Base-by-base conservation (phyloP, 1,140 invertebrate species). In the Sinonovacula constricta region DNA sequence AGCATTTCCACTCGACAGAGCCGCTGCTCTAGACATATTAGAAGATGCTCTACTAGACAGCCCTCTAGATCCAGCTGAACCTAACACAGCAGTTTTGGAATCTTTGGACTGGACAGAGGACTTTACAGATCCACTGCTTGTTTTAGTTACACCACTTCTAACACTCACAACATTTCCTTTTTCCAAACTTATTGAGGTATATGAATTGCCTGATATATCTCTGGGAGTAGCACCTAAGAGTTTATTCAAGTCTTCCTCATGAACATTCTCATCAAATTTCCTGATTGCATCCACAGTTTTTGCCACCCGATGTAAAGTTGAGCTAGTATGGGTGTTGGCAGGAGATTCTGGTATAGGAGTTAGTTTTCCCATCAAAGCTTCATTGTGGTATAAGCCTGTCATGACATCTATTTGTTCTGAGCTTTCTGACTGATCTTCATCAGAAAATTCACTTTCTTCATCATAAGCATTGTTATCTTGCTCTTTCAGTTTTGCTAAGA, bases 271-370 rank as follows among this genome's bases (percentile, higher is more conserved):
- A 59, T 86, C 84, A 87, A 89, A 88, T 3, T 82, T 77, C 39
- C 81, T 39, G 15, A 88, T 85, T 49, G 86, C 84, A 49, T 80
- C 70, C 36, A 78, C 49, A 39, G 83, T 85, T 74, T 81, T 85
- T 7, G 76, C 45, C 26, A 69, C 59, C 53, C 34, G 34, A 26
- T 75, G 56, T 22, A 69, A 22, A 54, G 78, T 36, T 45, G 71
- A 45, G 31, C 45, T 26, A 36, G 69, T 72, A n/a, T 80, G 59
- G 18, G 74, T 70, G 4, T 87, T 39, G 28, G 84, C 84, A 0
- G 85, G 86, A 28, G 83, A 82, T 70, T 88, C 86, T 30, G 87
- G 86, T 12, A 87, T 88, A 28, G 87, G 83, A 12, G 83, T 88
- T 12, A 86, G 75, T 28, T 84, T 83, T 10, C 82, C 69, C 28